phyloP scores from a whole-genome alignment of 2,888 invertebrate genomes.

The Brachynemurus nebulosus region DNA sequence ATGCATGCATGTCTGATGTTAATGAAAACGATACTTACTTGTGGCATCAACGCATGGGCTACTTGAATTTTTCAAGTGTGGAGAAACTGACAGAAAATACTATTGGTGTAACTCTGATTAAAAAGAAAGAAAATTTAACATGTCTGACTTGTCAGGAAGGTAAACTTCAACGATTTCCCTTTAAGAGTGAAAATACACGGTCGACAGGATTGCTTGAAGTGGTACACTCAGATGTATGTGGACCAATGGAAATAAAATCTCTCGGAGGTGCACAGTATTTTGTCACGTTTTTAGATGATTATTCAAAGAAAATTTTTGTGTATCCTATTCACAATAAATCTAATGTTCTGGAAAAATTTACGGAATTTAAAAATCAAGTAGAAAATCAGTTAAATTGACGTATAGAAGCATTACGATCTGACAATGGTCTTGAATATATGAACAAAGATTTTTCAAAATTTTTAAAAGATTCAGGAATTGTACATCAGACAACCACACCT shows the following conservation, averaged over 20 bases:
- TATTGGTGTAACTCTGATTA: neutral
- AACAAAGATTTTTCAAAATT: neutral
- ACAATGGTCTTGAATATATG: neutral
- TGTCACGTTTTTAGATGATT: neutral
- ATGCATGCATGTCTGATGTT: constrained; percentile 1
- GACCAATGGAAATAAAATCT: neutral
- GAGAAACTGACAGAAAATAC: neutral
- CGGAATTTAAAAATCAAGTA: neutral
- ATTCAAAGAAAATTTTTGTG: neutral
- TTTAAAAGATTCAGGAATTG: neutral
- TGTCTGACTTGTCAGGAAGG: neutral
- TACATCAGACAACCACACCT: neutral
- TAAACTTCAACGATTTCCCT: neutral
- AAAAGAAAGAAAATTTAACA: neutral
- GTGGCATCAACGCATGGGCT: constrained; percentile 2
- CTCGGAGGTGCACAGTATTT: neutral
- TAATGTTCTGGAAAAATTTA: neutral
- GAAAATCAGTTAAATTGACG: neutral
- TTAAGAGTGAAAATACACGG: neutral
- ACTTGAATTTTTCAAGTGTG: neutral
- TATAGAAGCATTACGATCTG: neutral
- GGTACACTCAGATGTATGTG: neutral
- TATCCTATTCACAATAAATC: neutral
- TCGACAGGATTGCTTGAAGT: neutral
- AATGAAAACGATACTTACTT: neutral